These are phyloP conservation scores for Phortica magna DNA, from an alignment of 2,888 invertebrate species.

Conservation along the genomic window DNA sequence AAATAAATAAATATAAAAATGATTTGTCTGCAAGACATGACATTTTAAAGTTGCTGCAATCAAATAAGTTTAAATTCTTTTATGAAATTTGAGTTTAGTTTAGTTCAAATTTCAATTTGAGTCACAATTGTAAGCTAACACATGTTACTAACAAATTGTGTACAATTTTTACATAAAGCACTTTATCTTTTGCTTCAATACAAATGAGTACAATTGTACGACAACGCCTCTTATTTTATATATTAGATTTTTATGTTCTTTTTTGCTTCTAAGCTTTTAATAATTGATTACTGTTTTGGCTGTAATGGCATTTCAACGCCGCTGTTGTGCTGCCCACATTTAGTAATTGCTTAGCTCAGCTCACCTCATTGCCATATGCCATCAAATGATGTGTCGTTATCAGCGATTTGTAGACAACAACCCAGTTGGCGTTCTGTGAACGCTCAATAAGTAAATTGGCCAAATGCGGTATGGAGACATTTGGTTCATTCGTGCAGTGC, in stretches of 20 bases:
- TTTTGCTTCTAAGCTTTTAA: not conserved
- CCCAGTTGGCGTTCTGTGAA: conserved; percentile 98
- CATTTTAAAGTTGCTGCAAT: too few species aligned
- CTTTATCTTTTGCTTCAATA: too few species aligned
- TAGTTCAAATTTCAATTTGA: too few species aligned
- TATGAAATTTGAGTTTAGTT: too few species aligned
- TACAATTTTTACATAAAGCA: too few species aligned
- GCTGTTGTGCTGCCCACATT: not conserved
- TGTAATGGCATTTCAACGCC: not conserved
- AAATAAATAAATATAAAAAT: not conserved
- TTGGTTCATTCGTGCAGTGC: conserved; percentile 99
- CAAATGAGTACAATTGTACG: too few species aligned
- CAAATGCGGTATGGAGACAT: conserved; percentile 99
- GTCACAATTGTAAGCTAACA: too few species aligned
- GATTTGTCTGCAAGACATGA: not conserved
- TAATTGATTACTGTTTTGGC: not conserved
- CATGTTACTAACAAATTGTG: too few species aligned
- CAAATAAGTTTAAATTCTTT: too few species aligned
- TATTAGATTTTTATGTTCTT: not conserved
- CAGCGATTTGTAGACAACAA: conserved; percentile 98
- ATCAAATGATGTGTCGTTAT: conserved; percentile 99
- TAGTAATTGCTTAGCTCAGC: conserved; percentile 51
- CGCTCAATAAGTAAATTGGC: conserved; percentile 98
- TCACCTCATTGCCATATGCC: conserved; percentile 99
- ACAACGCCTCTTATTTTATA: not conserved